Conservation (phyloP, 1,140 invertebrate genomes). For the Aphis craccivora region DNA sequence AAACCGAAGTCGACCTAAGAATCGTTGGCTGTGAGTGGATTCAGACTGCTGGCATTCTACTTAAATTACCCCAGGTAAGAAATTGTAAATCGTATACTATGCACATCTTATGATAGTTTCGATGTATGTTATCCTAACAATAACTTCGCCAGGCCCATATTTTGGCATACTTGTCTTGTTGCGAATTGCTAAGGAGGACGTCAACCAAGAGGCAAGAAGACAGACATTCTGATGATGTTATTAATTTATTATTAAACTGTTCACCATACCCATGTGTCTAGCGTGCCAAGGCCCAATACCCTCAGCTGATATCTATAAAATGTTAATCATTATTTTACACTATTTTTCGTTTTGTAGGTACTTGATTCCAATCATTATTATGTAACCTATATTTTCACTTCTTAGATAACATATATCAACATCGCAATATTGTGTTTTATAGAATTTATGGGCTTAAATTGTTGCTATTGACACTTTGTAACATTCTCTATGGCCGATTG, state of each 20-base stretch:
- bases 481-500: too few relatives aligned
- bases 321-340: background rate
- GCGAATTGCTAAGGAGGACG: background rate
- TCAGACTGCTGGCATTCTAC: slow-evolving; percentile 93
- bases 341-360: background rate
- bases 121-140: background rate
- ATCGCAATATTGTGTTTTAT: background rate
- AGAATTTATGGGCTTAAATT: too few relatives aligned
- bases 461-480: too few relatives aligned
- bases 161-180: background rate
- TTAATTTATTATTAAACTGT: too few relatives aligned
- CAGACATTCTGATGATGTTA: background rate
- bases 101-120: background rate
- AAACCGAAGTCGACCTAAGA: slow-evolving; percentile 91
- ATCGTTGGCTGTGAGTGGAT: slow-evolving; percentile 98
- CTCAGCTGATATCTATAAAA: too few relatives aligned
- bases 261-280: background rate
- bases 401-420: background rate
- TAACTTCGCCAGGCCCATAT: rapidly evolving
- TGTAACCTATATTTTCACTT: background rate
- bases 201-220: background rate
- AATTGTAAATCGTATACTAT: background rate
- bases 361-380: background rate
- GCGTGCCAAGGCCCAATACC: too few relatives aligned
- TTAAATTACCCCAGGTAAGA: slow-evolving; percentile 90